Base-by-base conservation (phyloP, 2,113 vertebrate genomes). In the Egretta garzetta region DNA sequence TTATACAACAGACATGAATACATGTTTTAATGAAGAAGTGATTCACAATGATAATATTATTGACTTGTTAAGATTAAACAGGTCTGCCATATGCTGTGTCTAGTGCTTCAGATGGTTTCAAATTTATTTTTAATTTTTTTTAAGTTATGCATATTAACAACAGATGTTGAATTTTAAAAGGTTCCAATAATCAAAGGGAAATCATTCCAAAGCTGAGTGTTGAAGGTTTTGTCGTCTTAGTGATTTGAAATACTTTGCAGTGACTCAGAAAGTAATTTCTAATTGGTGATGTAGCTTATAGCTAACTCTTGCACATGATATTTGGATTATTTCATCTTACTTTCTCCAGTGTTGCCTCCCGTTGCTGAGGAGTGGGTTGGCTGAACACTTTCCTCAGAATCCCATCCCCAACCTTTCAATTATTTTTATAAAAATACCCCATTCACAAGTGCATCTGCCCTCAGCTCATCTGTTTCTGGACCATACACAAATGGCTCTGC, bases 71-170 rank as follows among this genome's bases (percentile, higher is more conserved):
- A 83, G 82, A 86, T 93, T 73, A 74, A 92, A 64, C 35, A 76
- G 76, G 49, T 85, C 43, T 88, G 68, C 79, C 93, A 75, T 94
- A 91, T 93, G 93, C 41, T 94, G 62, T 47, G 43, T 53, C 41
- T 64, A 84, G 49, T 95, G 79, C 49, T 77, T 97, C 90, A 97
- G 79, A 96, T 66, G 67, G 50, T 49, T 96, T 92, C 33, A 67
- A 39, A 55, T 68, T 76, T 41, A 47, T 49, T 80, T 92, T 76
- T n/a, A 53, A 37, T 33, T 76, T 55, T 73, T 91, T 91, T 85
- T 9, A 84, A 86, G 52, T 39, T 77, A 24, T 43, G 49, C 32
- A 14, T 68, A 56, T 94, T 93, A 73, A 81, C 52, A 92, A 56
- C 76, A 87, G 70, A 60, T 72, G 55, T n/a, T 89, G 68, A 68